phyloP scores from a whole-genome alignment of 2,888 invertebrate species.

The Drosophila ustulata region DNA sequence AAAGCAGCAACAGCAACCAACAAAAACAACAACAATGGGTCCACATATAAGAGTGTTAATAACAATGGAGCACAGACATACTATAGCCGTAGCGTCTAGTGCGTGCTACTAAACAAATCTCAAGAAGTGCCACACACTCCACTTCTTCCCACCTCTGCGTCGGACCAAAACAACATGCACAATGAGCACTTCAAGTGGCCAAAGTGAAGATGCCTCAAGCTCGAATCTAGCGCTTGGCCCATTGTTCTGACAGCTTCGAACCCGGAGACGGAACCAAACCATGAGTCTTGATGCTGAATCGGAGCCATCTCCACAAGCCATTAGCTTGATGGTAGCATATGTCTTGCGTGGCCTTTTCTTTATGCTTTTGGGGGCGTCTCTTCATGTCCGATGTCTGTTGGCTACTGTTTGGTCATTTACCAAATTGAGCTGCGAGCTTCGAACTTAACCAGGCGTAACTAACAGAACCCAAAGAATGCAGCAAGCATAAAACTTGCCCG shows the following conservation, averaged over 20 bases:
- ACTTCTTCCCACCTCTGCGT: background rate
- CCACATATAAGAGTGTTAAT: slow-evolving; percentile 50
- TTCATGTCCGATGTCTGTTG: slow-evolving; percentile 38
- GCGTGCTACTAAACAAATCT: slow-evolving; percentile 59
- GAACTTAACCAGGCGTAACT: slow-evolving; percentile 66
- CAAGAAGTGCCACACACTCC: slow-evolving; percentile 17
- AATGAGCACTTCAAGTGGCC: slow-evolving; percentile 64
- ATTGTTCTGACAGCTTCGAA: slow-evolving; percentile 52
- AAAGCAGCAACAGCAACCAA: slow-evolving; percentile 31
- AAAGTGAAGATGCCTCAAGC: slow-evolving; percentile 59
- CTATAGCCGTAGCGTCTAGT: slow-evolving; percentile 66
- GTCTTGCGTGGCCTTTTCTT: slow-evolving; percentile 71
- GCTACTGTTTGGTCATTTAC: slow-evolving; percentile 75
- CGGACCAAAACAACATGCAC: slow-evolving; percentile 60
- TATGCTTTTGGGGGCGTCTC: slow-evolving; percentile 55
- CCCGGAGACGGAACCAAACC: slow-evolving; percentile 32
- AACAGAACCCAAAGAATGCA: slow-evolving; percentile 34
- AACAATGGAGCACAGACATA: slow-evolving; percentile 55
- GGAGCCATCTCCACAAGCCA: slow-evolving; percentile 39
- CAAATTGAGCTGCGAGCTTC: slow-evolving; percentile 58
- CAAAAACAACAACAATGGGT: slow-evolving; percentile 18
- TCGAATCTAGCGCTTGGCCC: slow-evolving; percentile 44
- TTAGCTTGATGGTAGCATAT: slow-evolving; percentile 44
- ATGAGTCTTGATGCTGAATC: slow-evolving; percentile 6
- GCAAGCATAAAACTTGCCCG: slow-evolving; percentile 50